These are phyloP conservation scores for Trichopria drosophilae DNA, from an alignment of 2,888 invertebrate species.

Conservation along the genomic window DNA sequence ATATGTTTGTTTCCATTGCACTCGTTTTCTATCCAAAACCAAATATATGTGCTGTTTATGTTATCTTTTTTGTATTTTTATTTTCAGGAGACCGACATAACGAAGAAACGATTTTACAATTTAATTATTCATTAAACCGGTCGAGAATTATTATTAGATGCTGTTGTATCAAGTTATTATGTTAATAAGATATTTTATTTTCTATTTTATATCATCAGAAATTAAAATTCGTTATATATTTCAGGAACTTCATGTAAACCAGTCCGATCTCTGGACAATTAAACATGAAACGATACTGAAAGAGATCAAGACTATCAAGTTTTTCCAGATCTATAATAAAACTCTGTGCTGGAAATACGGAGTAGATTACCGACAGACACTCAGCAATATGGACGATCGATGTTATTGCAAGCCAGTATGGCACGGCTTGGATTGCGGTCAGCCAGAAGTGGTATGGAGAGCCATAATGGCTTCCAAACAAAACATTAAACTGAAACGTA, in stretches of 20 bases:
- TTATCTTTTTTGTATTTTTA: too few species aligned
- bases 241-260: too few species aligned
- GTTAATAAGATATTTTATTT: too few species aligned
- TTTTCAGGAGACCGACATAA: too few species aligned
- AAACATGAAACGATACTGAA: constrained; percentile 44
- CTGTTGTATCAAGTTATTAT: too few species aligned
- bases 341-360: constrained; percentile 51
- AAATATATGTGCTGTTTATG: too few species aligned
- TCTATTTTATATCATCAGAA: too few species aligned
- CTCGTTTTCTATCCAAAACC: too few species aligned
- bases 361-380: constrained; percentile 46
- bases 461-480: constrained; percentile 65
- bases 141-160: too few species aligned
- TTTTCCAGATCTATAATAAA: constrained; percentile 48
- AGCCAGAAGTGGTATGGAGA: constrained; percentile 70
- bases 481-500: constrained; percentile 57
- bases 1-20: neutral
- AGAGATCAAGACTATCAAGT: constrained; percentile 45
- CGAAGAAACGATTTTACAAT: too few species aligned
- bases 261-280: constrained; percentile 40
- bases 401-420: constrained; percentile 66
- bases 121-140: too few species aligned
- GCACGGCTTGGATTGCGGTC: constrained; percentile 69
- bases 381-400: constrained; percentile 39
- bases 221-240: neutral